Evolutionary conservation across 2,113 vertebrate species (phyloP), one percentile per base, ranked within the genome.

Genomic region (Syngnathus scovelli): DNA sequence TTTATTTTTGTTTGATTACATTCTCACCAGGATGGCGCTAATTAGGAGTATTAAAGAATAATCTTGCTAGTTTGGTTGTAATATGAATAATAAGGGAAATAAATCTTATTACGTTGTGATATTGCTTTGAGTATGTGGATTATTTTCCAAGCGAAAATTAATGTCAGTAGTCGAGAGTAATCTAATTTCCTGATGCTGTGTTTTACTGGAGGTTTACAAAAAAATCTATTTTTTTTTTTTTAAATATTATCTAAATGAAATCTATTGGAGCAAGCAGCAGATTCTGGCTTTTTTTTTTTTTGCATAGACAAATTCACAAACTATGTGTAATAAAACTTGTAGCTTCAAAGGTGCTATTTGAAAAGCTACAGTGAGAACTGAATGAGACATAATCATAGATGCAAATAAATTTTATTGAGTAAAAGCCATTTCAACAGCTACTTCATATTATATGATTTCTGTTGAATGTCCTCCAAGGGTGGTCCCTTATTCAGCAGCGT

Each of bases 381-480:
- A 33, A 33, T 37, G 4, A 66, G 38, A 55, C 0, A 36, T 52
- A 68, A 56, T 33, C 27, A 70, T 12, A 61, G 3, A 39, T 56
- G 43, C 1, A 2, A 13, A 48, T 18, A 51, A 2, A 18, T 5
- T 78, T 81, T 78, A 81, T 78, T 81, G 52, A 54, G 27, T 62
- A 44, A 59, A 54, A 51, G 13, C 63, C 46, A 51, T 33, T 62
- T 81, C n/a, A 78, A 75, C 65, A 75, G 51, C 5, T 19, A 51
- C 49, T 51, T 82, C 68, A 79, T 74, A 78, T 82, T 79, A 64
- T 77, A 79, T 79, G 69, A 79, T 67, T n/a, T 12, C 43, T 46
- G 36, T 63, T 48, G 21, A 72, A 66, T 37, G 37, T 36, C 38
- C 61, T 27, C 43, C 19, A 48, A 18, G 37, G 15, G 16, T 59